These are phyloP conservation scores for Cirrhinus mrigala DNA, from an alignment of 2,797 vertebrate species.

Conservation along the genomic window DNA sequence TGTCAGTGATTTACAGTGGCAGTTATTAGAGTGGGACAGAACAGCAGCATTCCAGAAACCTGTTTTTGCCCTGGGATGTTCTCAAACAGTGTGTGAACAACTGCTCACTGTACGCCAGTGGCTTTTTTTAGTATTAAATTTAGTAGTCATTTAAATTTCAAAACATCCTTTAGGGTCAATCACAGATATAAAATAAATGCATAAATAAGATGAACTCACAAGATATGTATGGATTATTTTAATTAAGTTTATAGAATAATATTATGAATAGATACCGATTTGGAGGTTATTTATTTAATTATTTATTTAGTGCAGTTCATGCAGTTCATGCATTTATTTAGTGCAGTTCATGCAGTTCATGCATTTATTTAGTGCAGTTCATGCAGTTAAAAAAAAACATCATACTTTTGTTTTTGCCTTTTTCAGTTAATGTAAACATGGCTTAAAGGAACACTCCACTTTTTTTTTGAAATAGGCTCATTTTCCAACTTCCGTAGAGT, in stretches of 20 bases:
- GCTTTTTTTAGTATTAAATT: not conserved
- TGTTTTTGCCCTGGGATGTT: constrained; percentile 3
- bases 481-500: no score
- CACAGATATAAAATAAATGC: not conserved
- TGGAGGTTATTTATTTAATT: not conserved
- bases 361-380: no score
- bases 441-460: no score
- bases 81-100: not conserved
- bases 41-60: constrained; percentile 37
- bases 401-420: no score
- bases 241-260: not conserved
- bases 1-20: constrained; percentile 23
- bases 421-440: no score
- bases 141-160: no score
- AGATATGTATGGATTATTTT: not conserved
- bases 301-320: no score
- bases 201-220: not conserved
- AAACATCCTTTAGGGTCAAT: not conserved
- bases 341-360: no score
- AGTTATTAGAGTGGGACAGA: constrained; percentile 5
- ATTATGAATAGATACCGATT: not conserved
- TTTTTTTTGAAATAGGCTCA: no score
- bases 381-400: no score
- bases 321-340: no score
- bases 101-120: not conserved